Base-by-base conservation (phyloP, 1,140 invertebrate genomes). In the Formica exsecta region DNA sequence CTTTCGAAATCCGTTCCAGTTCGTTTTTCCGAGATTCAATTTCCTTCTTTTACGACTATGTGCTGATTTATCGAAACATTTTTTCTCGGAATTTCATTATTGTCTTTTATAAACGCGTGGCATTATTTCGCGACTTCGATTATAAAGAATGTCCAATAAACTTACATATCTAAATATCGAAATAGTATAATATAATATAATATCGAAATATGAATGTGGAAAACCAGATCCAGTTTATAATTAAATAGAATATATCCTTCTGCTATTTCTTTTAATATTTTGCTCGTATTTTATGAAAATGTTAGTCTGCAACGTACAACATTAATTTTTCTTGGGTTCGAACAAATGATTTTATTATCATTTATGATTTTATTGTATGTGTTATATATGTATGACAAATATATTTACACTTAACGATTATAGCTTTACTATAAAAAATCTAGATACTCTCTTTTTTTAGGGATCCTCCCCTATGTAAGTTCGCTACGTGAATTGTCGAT, bases 11-110 rank as follows among this genome's bases (percentile, higher is more conserved):
- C 13, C 44, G 29, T 61, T 38, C 9, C 36, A n/a, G 36, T 70
- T 22, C 77, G 36, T 73, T 62, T 83, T 74, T 59, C 68, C 13
- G 25, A 62, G 68, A 62, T 61, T 83, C 41, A 74, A 83, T 73
- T 61, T 74, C 9, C 8, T 19, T 48, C 41, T 74, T 71, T 44
- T 38, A 11, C 54, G 13, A 36, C 68, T 62, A 62, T 22, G 25
- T 22, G 29, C 41, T 19, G 25, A 48, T 74, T 61, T 83, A 74
- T 70, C 57, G 13, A 13, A 70, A 16, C 9, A 29, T 41, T 7
- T 32, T 61, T 22, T 59, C 16, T 61, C 6, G 36, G 25, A 44
- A 73, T 59, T 80, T 22, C 16, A 81, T 73, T 83, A 62, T 61
- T 74, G 61, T 13, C 57, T 38, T 74, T 32, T 74, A 4, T 62